Percentiles rank a stretch among this genome's conserved stretches.
phyloP scores from a whole-genome alignment of 1,140 invertebrate genomes.

The Drosophila parvula region DNA sequence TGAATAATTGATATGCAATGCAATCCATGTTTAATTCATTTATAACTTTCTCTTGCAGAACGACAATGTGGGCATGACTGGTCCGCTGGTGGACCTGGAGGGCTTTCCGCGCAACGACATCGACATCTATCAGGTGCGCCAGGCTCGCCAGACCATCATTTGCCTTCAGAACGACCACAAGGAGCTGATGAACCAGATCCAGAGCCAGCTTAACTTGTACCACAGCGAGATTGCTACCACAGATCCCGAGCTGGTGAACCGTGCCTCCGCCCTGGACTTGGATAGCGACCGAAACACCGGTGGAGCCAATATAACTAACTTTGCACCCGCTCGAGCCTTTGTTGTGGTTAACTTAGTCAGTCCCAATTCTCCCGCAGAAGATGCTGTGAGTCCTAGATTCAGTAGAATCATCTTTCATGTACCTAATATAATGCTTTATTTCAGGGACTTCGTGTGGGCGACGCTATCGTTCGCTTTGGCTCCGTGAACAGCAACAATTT shows the following conservation, averaged over 20 bases:
- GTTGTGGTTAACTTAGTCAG: conserved; percentile 90
- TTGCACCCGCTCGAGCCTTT: conserved; percentile 85
- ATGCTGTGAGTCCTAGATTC: conserved; percentile 87
- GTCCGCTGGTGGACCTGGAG: conserved; percentile 92
- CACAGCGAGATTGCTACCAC: conserved; percentile 84
- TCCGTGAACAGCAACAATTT: conserved; percentile 91
- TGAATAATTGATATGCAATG: not conserved
- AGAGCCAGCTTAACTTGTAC: conserved; percentile 87
- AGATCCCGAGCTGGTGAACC: conserved; percentile 68
- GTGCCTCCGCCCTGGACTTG: conserved; percentile 64
- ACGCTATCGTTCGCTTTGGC: conserved; percentile 93
- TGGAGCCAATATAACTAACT: conserved; percentile 15
- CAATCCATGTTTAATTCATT: too few relatives aligned
- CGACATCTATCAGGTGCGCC: conserved; percentile 95
- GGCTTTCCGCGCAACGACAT: conserved; percentile 95
- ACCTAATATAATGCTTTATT: conserved; percentile 24
- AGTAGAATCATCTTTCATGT: not conserved
- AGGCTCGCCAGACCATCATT: conserved; percentile 94
- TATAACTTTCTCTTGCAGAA: conserved; percentile 77
- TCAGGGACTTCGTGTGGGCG: conserved; percentile 91
- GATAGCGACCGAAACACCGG: conserved; percentile 35
- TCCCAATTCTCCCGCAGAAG: conserved; percentile 91
- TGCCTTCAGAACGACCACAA: conserved; percentile 97
- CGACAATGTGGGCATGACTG: conserved; percentile 94
- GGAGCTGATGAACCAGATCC: conserved; percentile 93